A percentile compares a stretch with the other conserved stretches of the same genome.
Conservation (phyloP, 2,888 invertebrate species). For the Drosophila mimetica region DNA sequence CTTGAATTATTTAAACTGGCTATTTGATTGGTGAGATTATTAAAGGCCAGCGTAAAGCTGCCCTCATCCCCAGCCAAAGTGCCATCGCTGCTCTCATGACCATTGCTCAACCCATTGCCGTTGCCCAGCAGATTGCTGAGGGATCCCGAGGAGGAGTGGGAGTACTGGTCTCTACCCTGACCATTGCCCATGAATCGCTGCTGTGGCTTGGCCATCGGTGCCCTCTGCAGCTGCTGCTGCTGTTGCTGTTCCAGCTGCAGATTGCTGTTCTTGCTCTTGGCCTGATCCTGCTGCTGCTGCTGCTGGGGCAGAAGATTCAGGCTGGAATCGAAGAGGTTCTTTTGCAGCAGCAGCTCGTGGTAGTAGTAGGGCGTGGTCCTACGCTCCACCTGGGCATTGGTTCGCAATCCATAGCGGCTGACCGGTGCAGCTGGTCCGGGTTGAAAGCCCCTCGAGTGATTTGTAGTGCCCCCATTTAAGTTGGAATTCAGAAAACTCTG, state of each 20-base stretch:
- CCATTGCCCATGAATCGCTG: constrained; percentile 60
- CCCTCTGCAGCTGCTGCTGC: constrained; percentile 40
- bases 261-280: constrained; percentile 58
- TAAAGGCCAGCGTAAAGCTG: constrained; percentile 63
- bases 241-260: constrained; percentile 48
- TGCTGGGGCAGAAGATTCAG: constrained; percentile 79
- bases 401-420: constrained; percentile 56
- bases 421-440: constrained; percentile 33
- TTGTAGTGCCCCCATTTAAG: constrained; percentile 53
- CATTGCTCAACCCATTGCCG: constrained; percentile 65
- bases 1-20: constrained; percentile 66
- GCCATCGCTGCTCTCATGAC: constrained; percentile 72
- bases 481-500: constrained; percentile 68
- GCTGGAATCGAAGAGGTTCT: constrained; percentile 83
- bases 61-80: constrained; percentile 72
- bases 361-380: constrained; percentile 84
- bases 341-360: constrained; percentile 81
- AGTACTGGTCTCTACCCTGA: constrained; percentile 43
- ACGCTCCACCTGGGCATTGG: constrained; percentile 71
- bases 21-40: constrained; percentile 66
- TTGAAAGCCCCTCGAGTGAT: constrained; percentile 22
- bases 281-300: constrained; percentile 44
- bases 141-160: constrained; percentile 51
- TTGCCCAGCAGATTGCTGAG: constrained; percentile 70
- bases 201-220: constrained; percentile 63